Percentiles rank a stretch among this genome's conserved stretches.
phyloP scores from a whole-genome alignment of 2,888 invertebrate genomes.

The Parnassius smintheus region DNA sequence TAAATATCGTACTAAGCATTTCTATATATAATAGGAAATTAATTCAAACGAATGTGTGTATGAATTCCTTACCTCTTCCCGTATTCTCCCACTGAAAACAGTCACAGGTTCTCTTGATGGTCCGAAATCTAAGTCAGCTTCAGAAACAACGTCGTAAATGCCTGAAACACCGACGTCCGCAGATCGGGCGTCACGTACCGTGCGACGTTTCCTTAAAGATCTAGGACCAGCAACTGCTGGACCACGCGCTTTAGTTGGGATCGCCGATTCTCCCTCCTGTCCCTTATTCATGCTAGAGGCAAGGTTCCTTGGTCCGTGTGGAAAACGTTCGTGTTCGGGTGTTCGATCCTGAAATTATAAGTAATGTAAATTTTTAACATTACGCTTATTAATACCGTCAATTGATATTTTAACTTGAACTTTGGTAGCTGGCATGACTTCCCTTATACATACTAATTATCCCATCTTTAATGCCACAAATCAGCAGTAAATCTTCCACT shows the following conservation, averaged over 20 bases:
- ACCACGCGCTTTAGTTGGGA: constrained; percentile 76
- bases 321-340: constrained; percentile 86
- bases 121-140: constrained; percentile 94
- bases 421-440: no score
- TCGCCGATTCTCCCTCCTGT: constrained; percentile 54
- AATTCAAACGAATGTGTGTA: no score
- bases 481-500: no score
- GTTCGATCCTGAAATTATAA: constrained; percentile 65
- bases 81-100: constrained; percentile 92
- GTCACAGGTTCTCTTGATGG: constrained; percentile 92
- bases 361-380: background rate
- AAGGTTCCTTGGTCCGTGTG: constrained; percentile 88
- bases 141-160: constrained; percentile 94
- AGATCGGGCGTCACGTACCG: constrained; percentile 87
- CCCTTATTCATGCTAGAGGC: constrained; percentile 67
- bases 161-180: constrained; percentile 95
- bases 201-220: constrained; percentile 81
- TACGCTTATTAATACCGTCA: no score
- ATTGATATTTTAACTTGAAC: no score
- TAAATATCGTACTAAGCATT: no score
- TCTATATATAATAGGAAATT: no score
- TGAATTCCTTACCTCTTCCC: constrained; percentile 83
- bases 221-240: constrained; percentile 79
- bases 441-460: no score
- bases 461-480: no score